phyloP scores from a whole-genome alignment of 1,140 invertebrate species.

The Lordiphosa stackelbergi region DNA sequence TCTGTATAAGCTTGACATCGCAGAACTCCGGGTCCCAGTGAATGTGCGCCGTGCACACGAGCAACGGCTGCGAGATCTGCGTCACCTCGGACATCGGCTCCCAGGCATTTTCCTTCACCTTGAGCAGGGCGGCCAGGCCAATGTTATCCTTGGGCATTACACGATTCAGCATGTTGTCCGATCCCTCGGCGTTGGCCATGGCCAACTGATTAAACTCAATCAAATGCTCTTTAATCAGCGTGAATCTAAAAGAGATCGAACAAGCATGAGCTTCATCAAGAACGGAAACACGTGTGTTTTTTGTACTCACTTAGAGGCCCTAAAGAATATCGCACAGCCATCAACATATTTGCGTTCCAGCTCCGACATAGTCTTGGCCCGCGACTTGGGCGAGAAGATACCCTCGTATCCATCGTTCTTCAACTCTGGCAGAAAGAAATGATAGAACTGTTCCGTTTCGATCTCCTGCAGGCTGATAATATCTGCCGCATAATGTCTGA shows the following conservation, averaged over 20 bases:
- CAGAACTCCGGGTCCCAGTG: conserved; percentile 99
- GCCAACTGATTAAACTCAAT: conserved; percentile 99
- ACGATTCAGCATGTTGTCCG: conserved; percentile 98
- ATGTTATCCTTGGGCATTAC: conserved; percentile 99
- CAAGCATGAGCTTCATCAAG: not conserved
- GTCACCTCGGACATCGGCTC: conserved; percentile 88
- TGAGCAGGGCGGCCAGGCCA: conserved; percentile 94
- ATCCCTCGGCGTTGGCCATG: conserved; percentile 98
- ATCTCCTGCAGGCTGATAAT: conserved; percentile 99
- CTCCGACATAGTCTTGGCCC: conserved; percentile 98
- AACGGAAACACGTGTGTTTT: not conserved
- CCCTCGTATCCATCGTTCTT: conserved; percentile 96
- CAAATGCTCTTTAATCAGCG: conserved; percentile 94
- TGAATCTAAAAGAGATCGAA: conserved; percentile 84
- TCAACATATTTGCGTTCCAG: conserved; percentile 98
- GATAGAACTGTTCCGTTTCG: conserved; percentile 99
- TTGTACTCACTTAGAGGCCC: conserved; percentile 89
- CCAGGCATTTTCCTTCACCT: conserved; percentile 96
- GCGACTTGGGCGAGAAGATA: conserved; percentile 99
- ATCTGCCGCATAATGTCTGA: conserved; percentile 96
- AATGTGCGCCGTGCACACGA: conserved; percentile 98
- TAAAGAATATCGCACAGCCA: conserved; percentile 99
- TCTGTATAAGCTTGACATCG: conserved; percentile 99
- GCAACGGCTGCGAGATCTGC: conserved; percentile 88
- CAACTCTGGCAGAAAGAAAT: conserved; percentile 96